Conservation (phyloP, 2,797 vertebrate genomes). For the Siniperca scherzeri region DNA sequence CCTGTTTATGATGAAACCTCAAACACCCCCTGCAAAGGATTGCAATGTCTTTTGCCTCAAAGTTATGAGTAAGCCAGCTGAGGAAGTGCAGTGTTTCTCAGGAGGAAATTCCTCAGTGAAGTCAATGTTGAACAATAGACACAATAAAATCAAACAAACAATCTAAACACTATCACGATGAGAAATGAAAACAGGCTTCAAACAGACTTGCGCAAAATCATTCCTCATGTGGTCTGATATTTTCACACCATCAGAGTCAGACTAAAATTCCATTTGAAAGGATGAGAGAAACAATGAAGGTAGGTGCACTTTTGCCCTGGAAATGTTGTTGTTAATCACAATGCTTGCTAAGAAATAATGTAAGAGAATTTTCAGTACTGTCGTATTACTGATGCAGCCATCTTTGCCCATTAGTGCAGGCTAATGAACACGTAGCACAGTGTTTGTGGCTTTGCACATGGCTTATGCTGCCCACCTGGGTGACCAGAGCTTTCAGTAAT, state of each 20-base stretch:
- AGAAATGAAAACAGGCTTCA: background rate
- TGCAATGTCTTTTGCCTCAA: background rate
- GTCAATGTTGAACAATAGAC: background rate
- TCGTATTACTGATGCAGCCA: background rate
- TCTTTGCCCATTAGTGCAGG: background rate
- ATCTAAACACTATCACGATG: background rate
- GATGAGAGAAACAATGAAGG: background rate
- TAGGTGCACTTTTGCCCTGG: background rate
- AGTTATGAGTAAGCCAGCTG: background rate
- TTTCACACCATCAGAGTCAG: background rate
- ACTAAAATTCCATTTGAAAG: background rate
- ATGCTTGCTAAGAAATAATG: background rate
- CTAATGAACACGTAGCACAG: background rate
- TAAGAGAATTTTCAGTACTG: background rate
- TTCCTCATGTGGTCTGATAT: background rate
- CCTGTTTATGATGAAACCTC: slow-evolving; percentile 12
- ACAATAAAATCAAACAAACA: background rate
- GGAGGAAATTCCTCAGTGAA: slow-evolving; percentile 5
- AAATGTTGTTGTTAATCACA: slow-evolving; percentile 6
- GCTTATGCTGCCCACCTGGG: slow-evolving; percentile 17
- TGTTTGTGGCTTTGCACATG: slow-evolving; percentile 28
- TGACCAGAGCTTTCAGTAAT: slow-evolving; percentile 63
- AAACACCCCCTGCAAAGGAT: background rate
- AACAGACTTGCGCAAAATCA: background rate
- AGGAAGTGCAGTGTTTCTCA: background rate